A percentile compares a stretch with the other conserved stretches of the same genome.
Evolutionary conservation across 2,888 invertebrate genomes (phyloP).

Genomic region (Margaritifera margaritifera): DNA sequence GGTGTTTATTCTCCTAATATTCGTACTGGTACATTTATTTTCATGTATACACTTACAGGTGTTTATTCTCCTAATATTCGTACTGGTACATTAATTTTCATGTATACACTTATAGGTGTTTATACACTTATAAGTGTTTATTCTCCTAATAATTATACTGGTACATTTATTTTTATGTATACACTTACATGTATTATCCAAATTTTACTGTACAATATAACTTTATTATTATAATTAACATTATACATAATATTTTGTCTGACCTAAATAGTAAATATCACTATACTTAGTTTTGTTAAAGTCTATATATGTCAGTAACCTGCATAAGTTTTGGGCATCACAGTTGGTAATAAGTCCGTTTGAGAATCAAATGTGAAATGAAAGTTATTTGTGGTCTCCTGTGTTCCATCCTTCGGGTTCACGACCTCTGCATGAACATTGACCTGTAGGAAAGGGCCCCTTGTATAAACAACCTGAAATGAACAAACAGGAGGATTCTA

Average conservation of each 20-base stretch:
- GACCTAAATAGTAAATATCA: too few relatives aligned
- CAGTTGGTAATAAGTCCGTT: constrained; percentile 72
- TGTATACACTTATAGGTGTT: too few relatives aligned
- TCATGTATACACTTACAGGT: neutral
- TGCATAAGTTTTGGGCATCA: constrained; percentile 81
- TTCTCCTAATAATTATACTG: too few relatives aligned
- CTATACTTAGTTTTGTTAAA: neutral
- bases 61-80: neutral
- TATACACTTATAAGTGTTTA: too few relatives aligned
- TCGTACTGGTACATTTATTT: neutral
- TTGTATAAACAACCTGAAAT: constrained; percentile 75
- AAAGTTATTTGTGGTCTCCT: constrained; percentile 82
- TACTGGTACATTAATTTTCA: too few relatives aligned
- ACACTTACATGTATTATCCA: too few relatives aligned
- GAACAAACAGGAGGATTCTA: too few relatives aligned
- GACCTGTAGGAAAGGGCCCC: constrained; percentile 77
- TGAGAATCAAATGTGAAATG: constrained; percentile 80
- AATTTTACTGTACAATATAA: too few relatives aligned
- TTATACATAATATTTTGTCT: too few relatives aligned
- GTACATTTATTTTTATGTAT: too few relatives aligned
- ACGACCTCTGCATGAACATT: constrained; percentile 81
- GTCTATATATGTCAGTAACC: constrained; percentile 73
- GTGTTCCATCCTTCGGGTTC: constrained; percentile 77
- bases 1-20: neutral
- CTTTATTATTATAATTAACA: too few relatives aligned